Evolutionary conservation across 2,888 invertebrate species (phyloP), one percentile per base, ranked within the genome.

Genomic region (Esperia sulphurella): DNA sequence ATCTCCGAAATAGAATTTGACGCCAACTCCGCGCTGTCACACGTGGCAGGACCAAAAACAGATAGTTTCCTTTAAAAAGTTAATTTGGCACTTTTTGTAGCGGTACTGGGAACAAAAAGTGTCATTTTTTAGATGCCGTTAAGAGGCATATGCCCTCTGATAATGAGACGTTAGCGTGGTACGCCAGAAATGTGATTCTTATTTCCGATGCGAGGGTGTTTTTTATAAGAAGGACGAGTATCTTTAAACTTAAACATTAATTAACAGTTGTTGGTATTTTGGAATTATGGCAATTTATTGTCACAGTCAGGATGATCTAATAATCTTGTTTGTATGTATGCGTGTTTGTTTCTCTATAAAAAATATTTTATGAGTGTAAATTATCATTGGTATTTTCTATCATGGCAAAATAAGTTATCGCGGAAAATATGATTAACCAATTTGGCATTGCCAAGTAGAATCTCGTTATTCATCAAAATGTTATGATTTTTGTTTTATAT

Each of bases 21-120:
- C 73, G 68, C 72, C 71, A 70, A 70, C 71, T 59, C 65, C 53
- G 56, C 66, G 61, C 68, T 75, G 77, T 83, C 85, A 86, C 88
- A 89, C 87, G 85, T 88, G 88, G 85, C 81, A 73, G 67, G 62
- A 70, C 76, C 73, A 75, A 83, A 85, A 87, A 88, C 87, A 83
- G 84, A 88, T 87, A 79, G 85, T 84, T 88, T 88, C 88, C 88
- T 88, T 82, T 87, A 87, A 88, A 82, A 88, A 86, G 85, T 85
- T 87, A 87, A 89, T 88, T 86, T 86, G 81, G 72, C 79, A 68
- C 75, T 88, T 88, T 88, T 87, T 88, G 75, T 83, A 53, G 50
- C 52, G 53, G 54, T 63, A 63, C 47, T 57, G 65, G 67, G 59
- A 66, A 83, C 78, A 86, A 84, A 83, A 84, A 77, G 78, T 70